These are phyloP conservation scores for Microtus oregoni DNA, from an alignment of 2,113 vertebrate genomes.

Conservation along the genomic window DNA sequence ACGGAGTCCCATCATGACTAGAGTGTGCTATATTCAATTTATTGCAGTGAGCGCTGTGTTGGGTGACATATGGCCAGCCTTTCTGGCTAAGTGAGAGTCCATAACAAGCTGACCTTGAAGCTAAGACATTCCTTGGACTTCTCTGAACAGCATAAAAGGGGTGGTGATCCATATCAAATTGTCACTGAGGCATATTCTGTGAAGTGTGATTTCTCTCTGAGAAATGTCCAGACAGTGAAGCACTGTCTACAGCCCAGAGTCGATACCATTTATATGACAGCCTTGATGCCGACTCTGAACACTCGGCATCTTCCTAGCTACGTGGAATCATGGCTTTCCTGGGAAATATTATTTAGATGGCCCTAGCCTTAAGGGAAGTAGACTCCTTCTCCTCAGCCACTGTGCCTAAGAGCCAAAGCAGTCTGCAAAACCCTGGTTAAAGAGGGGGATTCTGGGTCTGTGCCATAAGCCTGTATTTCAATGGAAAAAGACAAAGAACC, in stretches of 20 bases:
- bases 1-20: background rate
- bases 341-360: background rate
- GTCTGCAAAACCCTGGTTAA: background rate
- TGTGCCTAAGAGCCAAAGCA: background rate
- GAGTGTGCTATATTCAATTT: background rate
- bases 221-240: constrained; percentile 34
- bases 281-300: constrained; percentile 2
- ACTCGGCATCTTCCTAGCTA: background rate
- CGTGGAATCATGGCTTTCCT: background rate
- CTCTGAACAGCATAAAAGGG: constrained; percentile 40
- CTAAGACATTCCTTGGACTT: constrained; percentile 54
- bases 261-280: background rate
- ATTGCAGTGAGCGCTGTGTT: constrained; percentile 21
- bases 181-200: constrained; percentile 54
- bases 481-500: background rate
- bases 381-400: background rate
- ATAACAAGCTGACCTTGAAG: constrained; percentile 60
- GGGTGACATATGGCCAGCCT: constrained; percentile 38
- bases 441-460: background rate
- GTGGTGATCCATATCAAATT: constrained; percentile 74
- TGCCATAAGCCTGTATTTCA: background rate
- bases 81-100: constrained; percentile 39
- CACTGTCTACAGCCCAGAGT: constrained; percentile 45
- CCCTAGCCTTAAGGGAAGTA: background rate
- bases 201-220: constrained; percentile 61